Conservation (phyloP, 2,113 vertebrate species). For the Axis porcinus region DNA sequence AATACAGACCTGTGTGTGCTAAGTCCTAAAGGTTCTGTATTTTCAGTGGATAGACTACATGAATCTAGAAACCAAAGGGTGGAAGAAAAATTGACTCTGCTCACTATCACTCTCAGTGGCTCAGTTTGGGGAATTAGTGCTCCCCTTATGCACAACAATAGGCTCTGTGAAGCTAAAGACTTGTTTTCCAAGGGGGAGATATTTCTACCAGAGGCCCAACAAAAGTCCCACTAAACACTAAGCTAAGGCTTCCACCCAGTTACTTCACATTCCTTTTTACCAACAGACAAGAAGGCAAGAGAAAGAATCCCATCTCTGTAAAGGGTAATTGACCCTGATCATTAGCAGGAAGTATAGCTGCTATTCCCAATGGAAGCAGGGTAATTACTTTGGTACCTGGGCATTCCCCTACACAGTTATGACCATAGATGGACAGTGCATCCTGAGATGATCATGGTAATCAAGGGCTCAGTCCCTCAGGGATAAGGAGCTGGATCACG, state of each 20-base stretch:
- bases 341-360: not conserved
- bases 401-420: not conserved
- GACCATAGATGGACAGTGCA: not conserved
- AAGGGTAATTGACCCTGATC: not conserved
- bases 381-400: too few relatives aligned
- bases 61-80: not conserved
- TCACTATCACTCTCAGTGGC: not conserved
- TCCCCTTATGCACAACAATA: not conserved
- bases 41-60: not conserved
- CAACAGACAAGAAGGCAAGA: not conserved
- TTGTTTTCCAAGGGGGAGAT: not conserved
- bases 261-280: not conserved
- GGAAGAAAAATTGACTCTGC: not conserved
- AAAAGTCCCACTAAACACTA: not conserved
- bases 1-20: not conserved
- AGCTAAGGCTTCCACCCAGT: not conserved
- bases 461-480: not conserved
- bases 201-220: not conserved
- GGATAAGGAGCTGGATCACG: not conserved
- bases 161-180: not conserved
- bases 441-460: not conserved
- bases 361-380: not conserved
- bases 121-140: not conserved
- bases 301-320: not conserved
- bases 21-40: not conserved